Conservation (phyloP, 1,140 invertebrate genomes). For the Drosophila busckii region DNA sequence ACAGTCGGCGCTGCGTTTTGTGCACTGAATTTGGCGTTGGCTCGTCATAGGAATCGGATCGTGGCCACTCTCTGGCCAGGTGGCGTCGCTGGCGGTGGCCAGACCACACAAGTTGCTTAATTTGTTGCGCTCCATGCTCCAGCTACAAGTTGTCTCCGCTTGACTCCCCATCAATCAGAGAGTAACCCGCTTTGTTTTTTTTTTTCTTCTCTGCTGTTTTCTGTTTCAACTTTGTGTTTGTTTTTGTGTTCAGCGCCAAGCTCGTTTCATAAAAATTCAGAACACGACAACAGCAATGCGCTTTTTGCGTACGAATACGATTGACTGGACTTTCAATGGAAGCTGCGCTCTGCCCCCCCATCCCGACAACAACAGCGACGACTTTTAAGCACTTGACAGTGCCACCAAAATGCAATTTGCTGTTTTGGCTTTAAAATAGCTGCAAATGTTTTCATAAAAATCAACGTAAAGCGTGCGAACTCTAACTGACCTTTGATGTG, state of each 20-base stretch:
- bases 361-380: background rate
- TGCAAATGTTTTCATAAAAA: constrained; percentile 1
- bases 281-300: constrained; percentile 46
- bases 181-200: constrained; percentile 35
- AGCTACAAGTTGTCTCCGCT: constrained; percentile 56
- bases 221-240: too few species aligned
- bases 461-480: background rate
- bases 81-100: constrained; percentile 66
- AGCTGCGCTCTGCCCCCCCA: constrained; percentile 6
- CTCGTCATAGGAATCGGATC: constrained; percentile 18
- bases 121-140: constrained; percentile 62
- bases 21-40: constrained; percentile 64
- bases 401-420: constrained; percentile 9
- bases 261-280: constrained; percentile 70
- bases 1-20: constrained; percentile 31
- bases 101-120: constrained; percentile 71
- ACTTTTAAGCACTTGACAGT: constrained; percentile 20
- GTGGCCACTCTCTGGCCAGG: constrained; percentile 54
- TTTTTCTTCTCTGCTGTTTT: too few species aligned
- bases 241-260: constrained; percentile 36
- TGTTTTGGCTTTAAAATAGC: background rate
- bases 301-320: constrained; percentile 36
- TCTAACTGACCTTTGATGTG: too few species aligned
- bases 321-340: constrained; percentile 9
- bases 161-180: constrained; percentile 71